Evolutionary conservation across 1,140 invertebrate species (phyloP), one percentile per base, ranked within the genome.

Genomic region (Drosophila saltans): DNA sequence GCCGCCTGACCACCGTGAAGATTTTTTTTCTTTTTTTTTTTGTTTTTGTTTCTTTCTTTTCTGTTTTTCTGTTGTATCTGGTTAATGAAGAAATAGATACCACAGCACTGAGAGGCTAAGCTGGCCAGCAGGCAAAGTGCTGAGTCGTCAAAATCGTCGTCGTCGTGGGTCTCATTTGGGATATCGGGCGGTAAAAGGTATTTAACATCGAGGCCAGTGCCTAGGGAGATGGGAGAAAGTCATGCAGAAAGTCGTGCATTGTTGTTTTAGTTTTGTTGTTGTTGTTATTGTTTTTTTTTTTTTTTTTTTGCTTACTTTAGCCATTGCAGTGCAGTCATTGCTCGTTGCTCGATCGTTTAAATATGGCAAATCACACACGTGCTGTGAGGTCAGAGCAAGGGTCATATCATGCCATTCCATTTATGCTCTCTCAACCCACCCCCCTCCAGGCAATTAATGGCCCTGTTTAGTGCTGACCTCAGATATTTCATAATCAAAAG

Each of bases 11-110:
- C 83, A 88, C 83, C 83, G 64, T 83, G 83, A 88, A 88, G 83
- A 82, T 52, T 68, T 43, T 64, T 48, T 52, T 40, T 24, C 41
- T 59, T 74, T 72, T 48, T 68, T 52, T 40, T 28, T 45, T 59
- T 74, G 69, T 39, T 41, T 16, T 10, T 30, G 28, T 30, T 2
- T 30, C 28, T 30, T 3, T 67, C 36, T 60, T 41, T 68, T 57
- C 40, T 36, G 59, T 60, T 74, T 71, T 40, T 45, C 24, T n/a
- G 59, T 33, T 56, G 77, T 81, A 72, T 81, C 84, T 88, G 72
- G 84, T 89, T 88, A 88, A 88, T 88, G 77, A 89, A 88, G 83
- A 80, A 88, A 89, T 88, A 89, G 84, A 83, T 77, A 77, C 58
- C 43, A 58, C 52, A 55, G 60, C 40, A 63, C 68, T 36, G 52